Evolutionary conservation across 2,113 vertebrate species (phyloP), one percentile per base, ranked within the genome.

Genomic region (Chloroceryle aenea): DNA sequence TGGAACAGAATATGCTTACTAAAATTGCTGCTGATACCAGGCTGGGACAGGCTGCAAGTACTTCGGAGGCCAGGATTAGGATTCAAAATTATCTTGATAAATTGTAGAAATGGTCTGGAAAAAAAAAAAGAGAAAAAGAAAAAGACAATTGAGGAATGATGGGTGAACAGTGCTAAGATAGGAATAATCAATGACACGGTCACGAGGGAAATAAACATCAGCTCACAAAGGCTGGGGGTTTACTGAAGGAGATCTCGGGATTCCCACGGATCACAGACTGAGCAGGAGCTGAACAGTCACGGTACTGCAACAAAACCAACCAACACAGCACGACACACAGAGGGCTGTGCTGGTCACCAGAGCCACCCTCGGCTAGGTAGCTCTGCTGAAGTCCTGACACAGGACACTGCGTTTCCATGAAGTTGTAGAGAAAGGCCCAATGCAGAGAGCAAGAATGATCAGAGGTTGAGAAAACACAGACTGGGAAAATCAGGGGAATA

Each of bases 71-170:
- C 96, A 89, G 95, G 93, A 89, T 93, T 95, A 97, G 90, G 94
- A 95, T 82, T 95, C 83, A 22, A 93, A 93, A 93, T 95, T 72
- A 32, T 96, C 95, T 96, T 96, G 96, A 22, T 94, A 96, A 96
- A 90, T 90, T 74, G 95, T 87, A 86, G 95, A 95, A 96, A 95
- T 96, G 92, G 79, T 96, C 96, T 97, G 92, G 50, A 94, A 94
- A 93, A 89, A 95, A 22, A 64, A 78, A 85, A 85, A 40, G 52
- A 67, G 56, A 89, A 73, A 88, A 79, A 63, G 36, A 84, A 79
- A 93, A 52, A 78, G 67, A 58, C 26, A 91, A 9, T 90, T 95
- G 30, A 96, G 90, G 90, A 75, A 53, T 2, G 74, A 27, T 47
- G 72, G 78, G 59, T 42, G 88, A 83, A 29, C 30, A 78, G 61